Base-by-base conservation (phyloP, 2,888 invertebrate species). In the Sepiola atlantica region DNA sequence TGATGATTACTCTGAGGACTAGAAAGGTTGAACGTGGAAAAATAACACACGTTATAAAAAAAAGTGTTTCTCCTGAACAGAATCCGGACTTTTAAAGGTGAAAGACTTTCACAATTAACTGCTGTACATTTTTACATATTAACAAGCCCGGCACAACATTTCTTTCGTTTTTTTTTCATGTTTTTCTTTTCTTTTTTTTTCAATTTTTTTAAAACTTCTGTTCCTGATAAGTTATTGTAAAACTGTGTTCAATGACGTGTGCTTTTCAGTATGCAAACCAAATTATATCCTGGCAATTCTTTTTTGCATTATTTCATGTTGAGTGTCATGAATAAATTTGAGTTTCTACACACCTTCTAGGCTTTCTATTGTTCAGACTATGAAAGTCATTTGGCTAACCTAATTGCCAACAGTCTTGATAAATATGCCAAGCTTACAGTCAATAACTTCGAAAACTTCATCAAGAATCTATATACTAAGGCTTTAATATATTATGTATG, bases 341-440 rank as follows among this genome's bases (percentile, higher is more conserved):
- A 77, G 16, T 77, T 77, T n/a, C 77, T 16, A 77, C 77, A 77
- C 77, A 77, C n/a, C 32, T 77, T 77, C 77, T 32, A 18, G n/a
- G 77, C 77, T 77, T 45, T 77, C 77, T 77, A 77, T 77, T 77
- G 77, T 77, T 77, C n/a, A n/a, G 77, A 77, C 77, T 77, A 77
- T 32, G 77, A n/a, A 77, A 77, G 77, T 77, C 77, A 77, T 77
- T 77, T 77, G 77, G n/a, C n/a, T 77, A 77, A 77, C 77, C 77
- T 77, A 77, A 77, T 77, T 77, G 77, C 77, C 77, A 77, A 32
- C n/a, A 77, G 77, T 77, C n/a, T 77, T 77, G 32, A 77, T 77
- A 77, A 77, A 77, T 77, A 77, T 77, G 77, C 77, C 77, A 10
- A 28, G 28, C 77, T 77, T 77, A 77, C 28, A 77, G 77, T 10